Conservation (phyloP, 2,113 vertebrate genomes). For the Nothocercus julius region DNA sequence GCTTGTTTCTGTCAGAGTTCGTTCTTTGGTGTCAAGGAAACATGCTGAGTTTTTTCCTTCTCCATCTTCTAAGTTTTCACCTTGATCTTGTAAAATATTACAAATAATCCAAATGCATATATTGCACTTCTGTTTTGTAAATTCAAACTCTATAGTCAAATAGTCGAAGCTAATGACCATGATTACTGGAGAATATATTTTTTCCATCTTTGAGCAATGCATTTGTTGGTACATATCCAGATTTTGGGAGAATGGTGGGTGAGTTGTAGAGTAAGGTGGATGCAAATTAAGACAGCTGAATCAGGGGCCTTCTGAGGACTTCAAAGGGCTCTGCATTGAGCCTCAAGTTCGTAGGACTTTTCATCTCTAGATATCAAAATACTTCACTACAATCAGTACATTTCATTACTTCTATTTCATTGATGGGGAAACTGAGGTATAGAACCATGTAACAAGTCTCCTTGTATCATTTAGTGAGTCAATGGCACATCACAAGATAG, state of each 20-base stretch:
- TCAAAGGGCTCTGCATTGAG: constrained; percentile 49
- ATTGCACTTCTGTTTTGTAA: constrained; percentile 48
- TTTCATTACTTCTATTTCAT: constrained; percentile 24
- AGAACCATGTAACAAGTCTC: background rate
- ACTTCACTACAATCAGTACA: constrained; percentile 48
- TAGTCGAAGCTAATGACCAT: constrained; percentile 37
- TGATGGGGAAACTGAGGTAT: constrained; percentile 40
- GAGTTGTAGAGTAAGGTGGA: constrained; percentile 54
- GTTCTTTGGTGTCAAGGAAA: constrained; percentile 68
- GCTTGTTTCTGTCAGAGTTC: constrained; percentile 68
- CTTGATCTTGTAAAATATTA: constrained; percentile 74
- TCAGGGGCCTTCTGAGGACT: constrained; percentile 52
- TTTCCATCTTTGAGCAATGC: background rate
- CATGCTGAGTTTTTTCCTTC: constrained; percentile 58
- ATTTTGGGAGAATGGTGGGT: background rate
- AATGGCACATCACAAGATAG: background rate
- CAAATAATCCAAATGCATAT: constrained; percentile 61
- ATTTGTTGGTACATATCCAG: background rate
- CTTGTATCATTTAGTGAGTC: background rate
- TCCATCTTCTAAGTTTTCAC: constrained; percentile 53
- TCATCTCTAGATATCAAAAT: constrained; percentile 64
- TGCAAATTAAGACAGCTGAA: constrained; percentile 49
- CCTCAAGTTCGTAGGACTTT: constrained; percentile 56
- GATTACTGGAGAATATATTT: constrained; percentile 8
- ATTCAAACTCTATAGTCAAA: constrained; percentile 53